Evolutionary conservation across 2,113 vertebrate genomes (phyloP).

Genomic region (Gallinago undulata): DNA sequence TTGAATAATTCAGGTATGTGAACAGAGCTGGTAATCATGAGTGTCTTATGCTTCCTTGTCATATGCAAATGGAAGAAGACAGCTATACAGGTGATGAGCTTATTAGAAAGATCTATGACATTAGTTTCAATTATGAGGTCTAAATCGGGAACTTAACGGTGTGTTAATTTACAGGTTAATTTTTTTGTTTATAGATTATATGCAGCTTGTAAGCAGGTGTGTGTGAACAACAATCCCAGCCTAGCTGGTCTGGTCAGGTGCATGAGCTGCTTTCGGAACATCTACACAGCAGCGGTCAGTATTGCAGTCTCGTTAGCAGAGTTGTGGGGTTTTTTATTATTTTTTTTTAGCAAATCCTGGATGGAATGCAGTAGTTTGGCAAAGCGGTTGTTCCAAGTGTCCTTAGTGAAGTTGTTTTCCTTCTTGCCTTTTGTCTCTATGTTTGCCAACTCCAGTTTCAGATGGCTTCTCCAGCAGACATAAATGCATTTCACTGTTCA

Average conservation of each 20-base stretch:
- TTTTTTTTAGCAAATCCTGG: neutral
- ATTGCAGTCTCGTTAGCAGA: neutral
- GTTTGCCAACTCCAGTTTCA: neutral
- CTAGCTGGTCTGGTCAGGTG: neutral
- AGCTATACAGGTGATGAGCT: neutral
- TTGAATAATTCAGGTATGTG: neutral
- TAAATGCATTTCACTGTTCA: constrained; percentile 10
- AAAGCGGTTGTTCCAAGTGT: neutral
- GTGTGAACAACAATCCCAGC: neutral
- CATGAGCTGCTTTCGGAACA: neutral
- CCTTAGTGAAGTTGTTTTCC: neutral
- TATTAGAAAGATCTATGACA: neutral
- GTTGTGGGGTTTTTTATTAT: neutral
- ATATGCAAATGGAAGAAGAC: neutral
- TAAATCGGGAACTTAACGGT: neutral
- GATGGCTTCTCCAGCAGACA: neutral
- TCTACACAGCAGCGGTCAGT: neutral
- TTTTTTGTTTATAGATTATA: neutral
- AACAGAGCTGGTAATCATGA: neutral
- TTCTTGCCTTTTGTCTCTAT: neutral
- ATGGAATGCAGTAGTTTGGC: neutral
- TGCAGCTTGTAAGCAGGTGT: neutral
- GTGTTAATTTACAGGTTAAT: neutral
- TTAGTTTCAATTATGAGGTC: neutral
- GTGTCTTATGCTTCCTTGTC: neutral